A percentile compares a stretch with the other conserved stretches of the same genome.
These are phyloP conservation scores for Aphelinus atriplicis DNA, from an alignment of 1,140 invertebrate species.

Conservation along the genomic window DNA sequence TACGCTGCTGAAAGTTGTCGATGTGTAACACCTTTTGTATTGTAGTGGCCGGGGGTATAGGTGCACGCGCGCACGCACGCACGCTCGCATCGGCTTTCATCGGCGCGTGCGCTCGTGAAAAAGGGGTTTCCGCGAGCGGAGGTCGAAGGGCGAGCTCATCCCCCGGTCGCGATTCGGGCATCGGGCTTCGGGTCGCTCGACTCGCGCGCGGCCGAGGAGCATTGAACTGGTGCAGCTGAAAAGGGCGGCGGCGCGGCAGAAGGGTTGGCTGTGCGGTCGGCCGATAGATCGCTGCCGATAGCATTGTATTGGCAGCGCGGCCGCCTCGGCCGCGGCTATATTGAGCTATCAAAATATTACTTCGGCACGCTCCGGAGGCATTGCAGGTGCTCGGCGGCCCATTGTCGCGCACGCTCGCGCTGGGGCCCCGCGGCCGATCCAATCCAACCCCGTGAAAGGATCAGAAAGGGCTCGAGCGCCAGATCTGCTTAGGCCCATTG, in stretches of 20 bases:
- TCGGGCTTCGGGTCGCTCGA: conserved; percentile 7
- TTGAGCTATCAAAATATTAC: conserved; percentile 64
- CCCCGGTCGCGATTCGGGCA: conserved; percentile 2
- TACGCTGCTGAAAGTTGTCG: conserved; percentile 50
- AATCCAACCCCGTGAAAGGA: no score
- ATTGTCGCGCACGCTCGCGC: not conserved
- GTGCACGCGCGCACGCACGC: conserved; percentile 41
- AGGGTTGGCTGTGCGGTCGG: conserved; percentile 11
- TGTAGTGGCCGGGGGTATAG: conserved; percentile 2
- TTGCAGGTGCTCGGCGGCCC: no score
- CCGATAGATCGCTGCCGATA: conserved; percentile 55
- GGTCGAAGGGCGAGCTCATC: not conserved
- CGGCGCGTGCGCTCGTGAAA: conserved; percentile 7
- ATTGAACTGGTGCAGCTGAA: conserved; percentile 59
- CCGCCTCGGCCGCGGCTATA: conserved; percentile 43
- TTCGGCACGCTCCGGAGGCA: conserved; percentile 43
- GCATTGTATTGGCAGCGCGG: no score
- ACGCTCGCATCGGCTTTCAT: conserved; percentile 28
- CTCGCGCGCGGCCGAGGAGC: conserved; percentile 51
- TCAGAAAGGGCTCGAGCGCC: conserved; percentile 43
- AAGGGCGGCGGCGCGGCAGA: conserved; percentile 34
- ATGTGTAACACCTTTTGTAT: conserved; percentile 59
- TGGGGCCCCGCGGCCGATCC: no score
- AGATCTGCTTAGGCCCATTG: conserved; percentile 44
- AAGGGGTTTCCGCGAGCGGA: not conserved